Base-by-base conservation (phyloP, 2,797 vertebrate genomes). In the Lepidocolaptes lacrymiger region DNA sequence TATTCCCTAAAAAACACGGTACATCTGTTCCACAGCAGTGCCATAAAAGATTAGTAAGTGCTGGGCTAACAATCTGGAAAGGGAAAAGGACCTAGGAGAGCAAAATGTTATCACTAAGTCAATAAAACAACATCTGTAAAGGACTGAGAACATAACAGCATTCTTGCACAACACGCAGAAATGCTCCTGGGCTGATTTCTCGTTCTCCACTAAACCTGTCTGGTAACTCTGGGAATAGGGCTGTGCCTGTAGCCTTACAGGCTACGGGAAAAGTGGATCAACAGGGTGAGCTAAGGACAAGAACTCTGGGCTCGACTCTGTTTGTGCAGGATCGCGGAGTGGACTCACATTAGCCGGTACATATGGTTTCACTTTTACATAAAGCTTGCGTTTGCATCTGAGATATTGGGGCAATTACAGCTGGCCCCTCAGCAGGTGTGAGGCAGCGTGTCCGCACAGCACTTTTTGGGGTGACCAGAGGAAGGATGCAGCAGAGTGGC, bases 241-340 rank as follows among this genome's bases (percentile, higher is more conserved):
- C 71, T 12, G 22, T 1, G 6, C 51, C 44, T 44, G 44, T 6
- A 44, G 44, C 44, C 6, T 3, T 12, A 34, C 15, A 58, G 66
- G 71, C 86, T 90, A 48, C n/a, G 20, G 77, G 88, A 96, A 88
- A 89, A 86, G 92, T 69, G 66, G 82, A 93, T 95, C 91, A 93
- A 44, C 79, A 61, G 91, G 93, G 95, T 96, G 91, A 97, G 69
- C 48, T 89, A 52, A 97, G 96, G 96, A 96, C 96, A 96, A 96
- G 69, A 78, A 77, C 91, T 44, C 61, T 15, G 68, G 74, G 32
- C 73, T 84, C 6, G 0, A 19, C 59, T 56, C 28, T 61, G 14
- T 61, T 85, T 66, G 72, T 48, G 77, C 26, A 72, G 85, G 89
- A 88, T 71, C 27, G 44, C 46, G 2, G 51, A 43, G 43, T 37